Percentiles rank a stretch among this genome's conserved stretches.
These are phyloP conservation scores for Tiliacea citrago DNA, from an alignment of 2,888 invertebrate species.

Conservation along the genomic window DNA sequence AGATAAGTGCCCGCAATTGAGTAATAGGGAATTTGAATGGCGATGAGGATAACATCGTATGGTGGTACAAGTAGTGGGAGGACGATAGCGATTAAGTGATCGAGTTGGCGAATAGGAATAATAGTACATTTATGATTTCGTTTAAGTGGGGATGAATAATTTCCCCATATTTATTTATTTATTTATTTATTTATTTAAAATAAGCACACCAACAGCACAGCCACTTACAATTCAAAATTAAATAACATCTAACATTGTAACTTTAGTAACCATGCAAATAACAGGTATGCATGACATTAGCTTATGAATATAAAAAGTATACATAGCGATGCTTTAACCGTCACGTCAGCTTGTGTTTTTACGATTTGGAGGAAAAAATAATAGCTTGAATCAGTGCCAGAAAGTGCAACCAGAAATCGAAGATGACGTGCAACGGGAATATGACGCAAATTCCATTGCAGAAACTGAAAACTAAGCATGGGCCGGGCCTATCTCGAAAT, in stretches of 20 bases:
- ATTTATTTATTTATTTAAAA: no score
- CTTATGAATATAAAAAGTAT: no score
- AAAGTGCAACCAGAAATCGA: slow-evolving; percentile 8
- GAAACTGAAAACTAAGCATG: background rate
- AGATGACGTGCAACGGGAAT: background rate
- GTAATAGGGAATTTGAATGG: slow-evolving; percentile 87
- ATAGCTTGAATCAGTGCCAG: slow-evolving; percentile 23
- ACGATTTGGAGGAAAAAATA: slow-evolving; percentile 5
- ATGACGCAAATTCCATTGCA: background rate
- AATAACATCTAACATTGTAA: no score
- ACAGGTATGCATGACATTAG: no score
- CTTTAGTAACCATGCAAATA: no score
- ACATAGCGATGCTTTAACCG: slow-evolving; percentile 10
- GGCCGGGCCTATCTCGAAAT: background rate
- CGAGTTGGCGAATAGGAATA: background rate
- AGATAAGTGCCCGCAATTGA: slow-evolving; percentile 87
- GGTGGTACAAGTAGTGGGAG: slow-evolving; percentile 69
- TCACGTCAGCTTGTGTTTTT: background rate
- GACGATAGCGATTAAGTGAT: background rate
- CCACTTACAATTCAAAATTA: no score
- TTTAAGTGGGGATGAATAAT: background rate
- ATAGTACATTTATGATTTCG: background rate
- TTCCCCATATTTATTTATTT: no score
- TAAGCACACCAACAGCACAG: no score
- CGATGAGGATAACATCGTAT: slow-evolving; percentile 73